phyloP scores from a whole-genome alignment of 2,888 invertebrate species.

The Chrysolina haemoptera region DNA sequence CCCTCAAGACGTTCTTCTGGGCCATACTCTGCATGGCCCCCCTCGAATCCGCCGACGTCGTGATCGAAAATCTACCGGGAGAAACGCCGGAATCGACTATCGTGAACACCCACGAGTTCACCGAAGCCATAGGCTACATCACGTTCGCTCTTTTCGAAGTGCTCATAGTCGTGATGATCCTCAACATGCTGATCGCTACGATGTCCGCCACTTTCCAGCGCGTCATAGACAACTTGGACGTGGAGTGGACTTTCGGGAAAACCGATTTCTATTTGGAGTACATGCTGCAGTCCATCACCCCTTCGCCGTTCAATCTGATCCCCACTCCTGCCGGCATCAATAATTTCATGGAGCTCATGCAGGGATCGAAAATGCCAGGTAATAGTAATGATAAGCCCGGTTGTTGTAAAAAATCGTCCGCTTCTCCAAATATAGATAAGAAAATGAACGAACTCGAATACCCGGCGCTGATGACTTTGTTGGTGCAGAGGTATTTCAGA shows the following conservation, averaged over 20 bases:
- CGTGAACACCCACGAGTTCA: conserved; percentile 75
- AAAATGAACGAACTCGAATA: conserved; percentile 67
- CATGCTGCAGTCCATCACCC: conserved; percentile 79
- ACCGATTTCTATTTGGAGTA: conserved; percentile 82
- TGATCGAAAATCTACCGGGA: conserved; percentile 75
- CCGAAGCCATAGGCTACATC: conserved; percentile 79
- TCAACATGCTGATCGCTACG: conserved; percentile 87
- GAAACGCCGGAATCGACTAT: conserved; percentile 69
- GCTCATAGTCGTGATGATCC: conserved; percentile 79
- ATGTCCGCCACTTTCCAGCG: conserved; percentile 84
- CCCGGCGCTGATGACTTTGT: conserved; percentile 73
- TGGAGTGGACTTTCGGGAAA: conserved; percentile 85
- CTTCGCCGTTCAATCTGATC: conserved; percentile 82
- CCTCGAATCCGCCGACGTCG: conserved; percentile 76
- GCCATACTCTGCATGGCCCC: conserved; percentile 80
- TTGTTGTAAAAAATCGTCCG: conserved; percentile 67
- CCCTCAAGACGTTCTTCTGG: conserved; percentile 80
- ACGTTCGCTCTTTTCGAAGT: conserved; percentile 80
- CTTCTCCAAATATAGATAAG: conserved; percentile 35
- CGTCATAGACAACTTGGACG: conserved; percentile 78
- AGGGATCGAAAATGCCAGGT: conserved; percentile 62
- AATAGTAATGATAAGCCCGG: conserved; percentile 63
- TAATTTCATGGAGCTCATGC: conserved; percentile 71
- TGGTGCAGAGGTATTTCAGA: conserved; percentile 77
- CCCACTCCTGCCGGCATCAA: conserved; percentile 74